phyloP scores from a whole-genome alignment of 1,140 invertebrate species.

The Tetramorium parvispinum region DNA sequence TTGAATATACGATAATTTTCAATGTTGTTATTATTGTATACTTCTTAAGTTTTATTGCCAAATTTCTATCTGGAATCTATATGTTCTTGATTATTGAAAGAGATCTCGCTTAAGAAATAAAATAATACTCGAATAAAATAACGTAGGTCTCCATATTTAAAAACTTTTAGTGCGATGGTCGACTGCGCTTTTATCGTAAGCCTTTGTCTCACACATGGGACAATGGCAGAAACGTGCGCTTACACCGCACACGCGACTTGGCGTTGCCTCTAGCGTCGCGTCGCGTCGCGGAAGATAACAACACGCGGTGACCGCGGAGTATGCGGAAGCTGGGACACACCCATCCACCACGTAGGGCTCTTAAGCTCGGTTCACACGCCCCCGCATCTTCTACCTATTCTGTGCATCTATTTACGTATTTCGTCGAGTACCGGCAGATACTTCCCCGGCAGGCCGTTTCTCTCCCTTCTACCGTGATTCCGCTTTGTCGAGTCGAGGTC shows the following conservation, averaged over 20 bases:
- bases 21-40: neutral
- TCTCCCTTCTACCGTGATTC: conserved; percentile 1
- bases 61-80: neutral
- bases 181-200: conserved; percentile 1
- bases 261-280: neutral
- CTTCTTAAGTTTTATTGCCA: neutral
- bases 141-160: conserved; percentile 21
- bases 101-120: neutral
- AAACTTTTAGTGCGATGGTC: conserved; percentile 4
- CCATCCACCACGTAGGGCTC: conserved; percentile 72
- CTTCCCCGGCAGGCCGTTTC: conserved; percentile 6
- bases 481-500: conserved; percentile 17
- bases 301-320: conserved; percentile 73
- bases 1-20: neutral
- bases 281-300: conserved; percentile 61
- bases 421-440: conserved; percentile 26
- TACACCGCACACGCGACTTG: conserved; percentile 33
- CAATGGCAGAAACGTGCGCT: conserved; percentile 2
- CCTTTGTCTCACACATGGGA: conserved; percentile 30
- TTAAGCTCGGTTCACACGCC: conserved; percentile 76
- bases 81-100: neutral
- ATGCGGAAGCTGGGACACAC: conserved; percentile 81
- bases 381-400: conserved; percentile 64
- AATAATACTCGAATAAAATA: neutral
- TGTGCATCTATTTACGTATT: conserved; percentile 70